These are phyloP conservation scores for Leucopsar rothschildi DNA, from an alignment of 2,113 vertebrate species.

Conservation along the genomic window DNA sequence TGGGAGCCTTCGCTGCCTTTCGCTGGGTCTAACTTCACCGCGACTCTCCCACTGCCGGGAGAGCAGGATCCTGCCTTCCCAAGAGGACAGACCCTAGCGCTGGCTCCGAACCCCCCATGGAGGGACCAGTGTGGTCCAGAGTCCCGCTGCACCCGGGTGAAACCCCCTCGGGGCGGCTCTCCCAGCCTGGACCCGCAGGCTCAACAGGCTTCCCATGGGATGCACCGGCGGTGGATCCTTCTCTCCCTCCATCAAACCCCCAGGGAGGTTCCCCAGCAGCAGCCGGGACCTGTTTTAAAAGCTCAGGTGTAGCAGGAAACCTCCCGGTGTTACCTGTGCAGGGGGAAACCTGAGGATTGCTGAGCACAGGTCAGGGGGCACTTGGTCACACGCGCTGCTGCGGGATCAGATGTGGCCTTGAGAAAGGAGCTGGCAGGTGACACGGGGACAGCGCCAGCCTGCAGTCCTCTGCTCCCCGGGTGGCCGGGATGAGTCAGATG, in stretches of 20 bases:
- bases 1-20: neutral
- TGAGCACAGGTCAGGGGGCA: neutral
- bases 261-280: neutral
- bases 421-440: neutral
- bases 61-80: neutral
- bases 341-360: slow-evolving; percentile 6
- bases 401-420: neutral
- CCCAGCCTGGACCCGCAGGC: neutral
- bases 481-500: neutral
- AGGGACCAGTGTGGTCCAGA: accelerated
- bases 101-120: accelerated
- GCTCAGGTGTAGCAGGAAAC: neutral
- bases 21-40: neutral
- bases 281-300: neutral
- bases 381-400: neutral
- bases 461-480: neutral
- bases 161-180: neutral
- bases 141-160: accelerated
- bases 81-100: neutral
- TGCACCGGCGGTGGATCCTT: accelerated
- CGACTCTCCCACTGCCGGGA: neutral
- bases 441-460: neutral
- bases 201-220: neutral
- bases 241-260: neutral
- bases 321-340: neutral